These are phyloP conservation scores for Odobenus rosmarus DNA, from an alignment of 2,113 vertebrate genomes.

Conservation along the genomic window DNA sequence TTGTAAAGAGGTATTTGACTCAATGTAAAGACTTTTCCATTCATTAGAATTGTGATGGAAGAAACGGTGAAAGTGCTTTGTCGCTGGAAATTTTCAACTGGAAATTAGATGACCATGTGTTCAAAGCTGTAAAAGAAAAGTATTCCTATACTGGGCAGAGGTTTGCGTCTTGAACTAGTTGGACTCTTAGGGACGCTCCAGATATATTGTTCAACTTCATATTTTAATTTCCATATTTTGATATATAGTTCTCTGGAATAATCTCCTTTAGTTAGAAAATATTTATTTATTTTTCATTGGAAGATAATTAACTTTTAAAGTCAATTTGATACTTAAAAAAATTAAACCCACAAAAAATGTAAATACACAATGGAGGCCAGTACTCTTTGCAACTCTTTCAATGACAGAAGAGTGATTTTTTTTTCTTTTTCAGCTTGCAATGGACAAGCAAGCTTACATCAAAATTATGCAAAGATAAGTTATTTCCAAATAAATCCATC, in stretches of 20 bases:
- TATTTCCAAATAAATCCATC: neutral
- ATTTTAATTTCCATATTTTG: neutral
- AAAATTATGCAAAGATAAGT: neutral
- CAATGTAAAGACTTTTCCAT: neutral
- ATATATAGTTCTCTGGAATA: neutral
- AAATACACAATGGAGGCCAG: neutral
- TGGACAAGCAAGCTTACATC: conserved; percentile 7
- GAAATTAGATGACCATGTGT: neutral
- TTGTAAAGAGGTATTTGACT: neutral
- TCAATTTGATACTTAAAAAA: neutral
- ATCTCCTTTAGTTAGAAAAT: neutral
- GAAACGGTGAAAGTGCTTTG: neutral
- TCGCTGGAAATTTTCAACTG: neutral
- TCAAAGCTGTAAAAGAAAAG: neutral
- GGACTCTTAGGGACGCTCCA: neutral
- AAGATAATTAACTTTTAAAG: neutral
- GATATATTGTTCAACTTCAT: neutral
- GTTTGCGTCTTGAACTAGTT: neutral
- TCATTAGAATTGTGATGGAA: neutral
- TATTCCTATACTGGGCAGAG: neutral
- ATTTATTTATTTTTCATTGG: neutral
- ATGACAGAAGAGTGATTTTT: neutral
- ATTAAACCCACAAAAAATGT: neutral
- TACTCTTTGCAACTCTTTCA: neutral
- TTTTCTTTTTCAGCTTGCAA: neutral